Conservation (phyloP, 2,888 invertebrate species). For the Neuroscelio doddi region DNA sequence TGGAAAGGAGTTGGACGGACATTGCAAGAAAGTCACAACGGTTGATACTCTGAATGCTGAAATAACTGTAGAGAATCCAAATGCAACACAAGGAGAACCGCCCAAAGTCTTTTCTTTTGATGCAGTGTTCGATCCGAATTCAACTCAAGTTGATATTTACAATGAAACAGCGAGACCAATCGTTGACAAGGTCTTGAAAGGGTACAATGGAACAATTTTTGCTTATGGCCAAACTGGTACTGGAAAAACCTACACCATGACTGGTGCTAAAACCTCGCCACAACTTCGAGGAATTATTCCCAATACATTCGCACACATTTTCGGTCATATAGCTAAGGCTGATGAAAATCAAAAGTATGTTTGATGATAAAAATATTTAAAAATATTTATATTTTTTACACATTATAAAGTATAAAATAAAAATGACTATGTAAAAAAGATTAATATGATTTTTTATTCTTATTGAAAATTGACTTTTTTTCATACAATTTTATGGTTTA, state of each 20-base stretch:
- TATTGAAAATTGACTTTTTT: too few relatives aligned
- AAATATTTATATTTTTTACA: too few relatives aligned
- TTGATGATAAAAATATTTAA: too few relatives aligned
- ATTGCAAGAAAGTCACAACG: slow-evolving; percentile 81
- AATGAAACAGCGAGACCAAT: slow-evolving; percentile 97
- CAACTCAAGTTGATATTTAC: slow-evolving; percentile 95
- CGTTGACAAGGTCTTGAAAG: slow-evolving; percentile 95
- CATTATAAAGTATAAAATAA: too few relatives aligned
- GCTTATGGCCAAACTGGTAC: slow-evolving; percentile 96
- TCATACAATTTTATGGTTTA: too few relatives aligned
- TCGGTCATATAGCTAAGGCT: slow-evolving; percentile 96
- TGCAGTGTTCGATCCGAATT: slow-evolving; percentile 90
- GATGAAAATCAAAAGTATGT: slow-evolving; percentile 89
- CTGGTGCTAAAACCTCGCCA: slow-evolving; percentile 89
- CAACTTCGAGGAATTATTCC: slow-evolving; percentile 97
- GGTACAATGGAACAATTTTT: slow-evolving; percentile 96
- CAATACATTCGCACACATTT: slow-evolving; percentile 99
- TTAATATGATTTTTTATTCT: background rate
- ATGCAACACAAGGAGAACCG: slow-evolving; percentile 81
- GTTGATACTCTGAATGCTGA: slow-evolving; percentile 85
- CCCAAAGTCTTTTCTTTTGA: slow-evolving; percentile 96
- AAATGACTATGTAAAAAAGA: too few relatives aligned
- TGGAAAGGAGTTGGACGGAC: slow-evolving; percentile 84
- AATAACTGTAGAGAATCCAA: slow-evolving; percentile 84
- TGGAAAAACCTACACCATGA: slow-evolving; percentile 99